A percentile compares a stretch with the other conserved stretches of the same genome.
These are phyloP conservation scores for Phyllotreta striolata DNA, from an alignment of 2,888 invertebrate species.

Conservation along the genomic window DNA sequence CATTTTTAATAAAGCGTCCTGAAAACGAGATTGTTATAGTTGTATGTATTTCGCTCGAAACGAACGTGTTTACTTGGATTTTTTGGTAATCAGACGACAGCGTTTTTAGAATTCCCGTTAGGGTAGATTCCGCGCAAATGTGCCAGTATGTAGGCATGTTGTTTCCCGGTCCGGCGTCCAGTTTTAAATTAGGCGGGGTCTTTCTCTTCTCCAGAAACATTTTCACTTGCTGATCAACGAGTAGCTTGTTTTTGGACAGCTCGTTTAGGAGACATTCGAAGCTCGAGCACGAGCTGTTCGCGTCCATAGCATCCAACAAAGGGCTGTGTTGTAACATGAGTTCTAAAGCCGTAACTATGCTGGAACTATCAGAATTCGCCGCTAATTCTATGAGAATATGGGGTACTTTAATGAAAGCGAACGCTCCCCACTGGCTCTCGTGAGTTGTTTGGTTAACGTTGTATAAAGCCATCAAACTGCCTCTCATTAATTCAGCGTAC, in stretches of 20 bases:
- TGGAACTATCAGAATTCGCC: conserved; percentile 49
- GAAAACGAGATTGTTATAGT: conserved; percentile 49
- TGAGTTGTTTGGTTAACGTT: conserved; percentile 84
- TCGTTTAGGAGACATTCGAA: conserved; percentile 85
- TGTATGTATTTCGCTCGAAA: conserved; percentile 2
- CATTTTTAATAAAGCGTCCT: conserved; percentile 85
- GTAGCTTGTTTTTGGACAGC: conserved; percentile 78
- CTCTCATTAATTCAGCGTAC: conserved; percentile 88
- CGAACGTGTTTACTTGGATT: conserved; percentile 67
- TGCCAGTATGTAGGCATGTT: conserved; percentile 77
- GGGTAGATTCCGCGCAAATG: conserved; percentile 86
- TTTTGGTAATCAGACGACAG: conserved; percentile 89
- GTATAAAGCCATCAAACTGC: conserved; percentile 88
- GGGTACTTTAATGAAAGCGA: conserved; percentile 91
- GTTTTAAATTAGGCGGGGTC: conserved; percentile 50
- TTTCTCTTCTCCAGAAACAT: conserved; percentile 71
- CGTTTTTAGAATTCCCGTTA: conserved; percentile 89
- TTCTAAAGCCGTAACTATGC: conserved; percentile 82
- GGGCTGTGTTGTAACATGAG: conserved; percentile 85
- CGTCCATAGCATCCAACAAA: conserved; percentile 87
- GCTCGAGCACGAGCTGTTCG: conserved; percentile 88
- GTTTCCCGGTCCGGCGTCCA: conserved; percentile 68
- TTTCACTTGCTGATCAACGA: conserved; percentile 80
- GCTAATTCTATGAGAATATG: conserved; percentile 69
- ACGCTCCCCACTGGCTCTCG: conserved; percentile 93